Base-by-base conservation (phyloP, 2,113 vertebrate species). In the Variabilichromis moorii region DNA sequence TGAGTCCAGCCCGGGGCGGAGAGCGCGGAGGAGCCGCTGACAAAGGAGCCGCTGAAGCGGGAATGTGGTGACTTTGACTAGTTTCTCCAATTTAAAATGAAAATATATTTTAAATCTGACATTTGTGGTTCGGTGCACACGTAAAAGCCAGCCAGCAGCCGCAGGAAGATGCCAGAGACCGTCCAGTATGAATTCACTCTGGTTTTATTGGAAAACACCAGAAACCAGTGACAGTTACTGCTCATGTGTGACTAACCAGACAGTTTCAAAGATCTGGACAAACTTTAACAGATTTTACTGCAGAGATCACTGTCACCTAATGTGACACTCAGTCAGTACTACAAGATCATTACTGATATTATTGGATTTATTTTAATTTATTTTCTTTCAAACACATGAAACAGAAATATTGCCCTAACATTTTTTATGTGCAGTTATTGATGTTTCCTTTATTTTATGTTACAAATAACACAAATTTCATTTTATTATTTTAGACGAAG, bases 221-320 rank as follows among this genome's bases (percentile, higher is more conserved):
- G 33, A 66, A 37, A 66, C 17, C 61, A 37, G 57, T 31, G 0
- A 31, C 14, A 61, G 61, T 66, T 0, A n/a, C 31, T 11, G 16
- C 31, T 37, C 33, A n/a, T 21, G 61, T 37, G 33, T 66, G 0
- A 66, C 19, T 33, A 33, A 33, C 28, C 57, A 17, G 7, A 28
- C 5, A 31, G 57, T 10, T 17, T 31, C 28, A 1, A 10, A 61
- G 26, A 17, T 31, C 9, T 63, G 28, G 28, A 61, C 57, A 19
- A 61, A 33, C 9, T 63, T 63, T 3, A 33, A 63, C 59, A 63
- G 59, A 3, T 63, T 19, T 33, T 4, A 33, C 59, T 19, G 59
- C 0, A 63, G 28, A 19, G 59, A 35, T 63, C 10, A 4, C 31
- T n/a, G 16, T 63, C 59, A 33, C 3, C 54, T 28, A 57, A 57